phyloP scores from a whole-genome alignment of 2,888 invertebrate genomes.

The Platerodrilus igneus region DNA sequence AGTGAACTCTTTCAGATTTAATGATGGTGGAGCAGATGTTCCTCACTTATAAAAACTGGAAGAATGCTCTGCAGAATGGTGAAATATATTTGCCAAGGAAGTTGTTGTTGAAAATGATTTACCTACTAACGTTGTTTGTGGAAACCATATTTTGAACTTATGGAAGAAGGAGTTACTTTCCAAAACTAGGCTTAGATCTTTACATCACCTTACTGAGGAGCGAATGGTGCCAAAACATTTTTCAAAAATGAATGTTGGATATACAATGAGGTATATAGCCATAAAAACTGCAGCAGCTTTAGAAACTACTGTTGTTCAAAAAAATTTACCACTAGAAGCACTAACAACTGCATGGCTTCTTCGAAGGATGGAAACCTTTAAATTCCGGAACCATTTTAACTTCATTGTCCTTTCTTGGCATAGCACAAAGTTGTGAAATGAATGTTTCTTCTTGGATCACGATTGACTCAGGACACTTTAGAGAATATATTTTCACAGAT shows the following conservation, averaged over 20 bases:
- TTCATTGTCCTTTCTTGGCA: background rate
- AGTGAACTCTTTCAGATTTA: background rate
- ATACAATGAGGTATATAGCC: constrained; percentile 12
- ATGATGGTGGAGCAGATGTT: constrained; percentile 1
- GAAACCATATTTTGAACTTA: constrained; percentile 10
- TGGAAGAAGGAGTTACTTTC: constrained; percentile 12
- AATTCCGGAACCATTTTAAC: background rate
- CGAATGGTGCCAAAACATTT: too few species aligned
- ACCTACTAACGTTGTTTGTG: constrained; percentile 10
- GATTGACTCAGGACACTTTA: background rate
- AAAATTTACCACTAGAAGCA: constrained; percentile 12
- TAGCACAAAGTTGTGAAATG: background rate
- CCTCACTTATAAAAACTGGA: constrained; percentile 9
- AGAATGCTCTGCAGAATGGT: constrained; percentile 9
- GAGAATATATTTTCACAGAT: constrained; percentile 1
- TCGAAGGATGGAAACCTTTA: constrained; percentile 1
- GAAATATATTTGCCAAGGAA: constrained; percentile 4
- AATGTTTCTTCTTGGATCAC: background rate
- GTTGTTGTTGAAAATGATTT: constrained; percentile 7
- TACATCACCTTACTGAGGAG: constrained; percentile 12
- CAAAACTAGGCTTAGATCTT: constrained; percentile 5
- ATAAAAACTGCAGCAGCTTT: constrained; percentile 15
- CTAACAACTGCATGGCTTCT: constrained; percentile 1
- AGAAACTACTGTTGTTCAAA: constrained; percentile 11
- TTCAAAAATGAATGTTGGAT: constrained; percentile 11